Base-by-base conservation (phyloP, 2,113 vertebrate genomes). In the Sturnira hondurensis region DNA sequence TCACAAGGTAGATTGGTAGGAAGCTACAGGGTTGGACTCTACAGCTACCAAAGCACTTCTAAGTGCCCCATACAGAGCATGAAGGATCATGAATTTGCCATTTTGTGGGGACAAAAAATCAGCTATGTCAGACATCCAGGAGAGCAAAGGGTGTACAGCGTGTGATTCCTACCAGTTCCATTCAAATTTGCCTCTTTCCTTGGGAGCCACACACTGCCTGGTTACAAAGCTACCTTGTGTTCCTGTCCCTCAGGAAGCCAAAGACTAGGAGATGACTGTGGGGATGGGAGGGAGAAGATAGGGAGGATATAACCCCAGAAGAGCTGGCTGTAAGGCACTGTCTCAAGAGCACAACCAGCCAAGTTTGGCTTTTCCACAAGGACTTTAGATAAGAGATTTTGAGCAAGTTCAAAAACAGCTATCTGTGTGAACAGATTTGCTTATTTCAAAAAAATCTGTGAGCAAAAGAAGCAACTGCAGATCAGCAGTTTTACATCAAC, bases 141-240 rank as follows among this genome's bases (percentile, higher is more conserved):
- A 56, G 8, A 4, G 13, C 78, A 47, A 14, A 81, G 93, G 41
- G 11, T 14, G 0, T 71, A 86, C 45, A 38, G 52, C 0, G 0
- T 22, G 38, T 3, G 1, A 41, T n/a, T 56, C 24, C 36, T 77
- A n/a, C 19, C 31, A 20, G 54, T 31, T 83, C 56, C 0, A 2
- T 24, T n/a, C 85, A 52, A 52, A 33, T 28, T 41, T 1, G 45
- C 41, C 65, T 67, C 7, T 15, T 86, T 47, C 61, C 43, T 61
- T 17, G 24, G 33, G 38, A 58, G 45, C 76, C 1, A 2, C 65
- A n/a, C 65, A 70, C 68, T 20, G 13, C 14, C 15, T 20, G 52
- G 24, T 54, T 58, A 97, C 86, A 96, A 96, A 96, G 89, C n/a
- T 76, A 85, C 77, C 91, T 71, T 96, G 77, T 92, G 54, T 15